Percentiles rank a stretch among this genome's conserved stretches.
Conservation (phyloP, 2,113 vertebrate genomes). For the Loxodonta africana region DNA sequence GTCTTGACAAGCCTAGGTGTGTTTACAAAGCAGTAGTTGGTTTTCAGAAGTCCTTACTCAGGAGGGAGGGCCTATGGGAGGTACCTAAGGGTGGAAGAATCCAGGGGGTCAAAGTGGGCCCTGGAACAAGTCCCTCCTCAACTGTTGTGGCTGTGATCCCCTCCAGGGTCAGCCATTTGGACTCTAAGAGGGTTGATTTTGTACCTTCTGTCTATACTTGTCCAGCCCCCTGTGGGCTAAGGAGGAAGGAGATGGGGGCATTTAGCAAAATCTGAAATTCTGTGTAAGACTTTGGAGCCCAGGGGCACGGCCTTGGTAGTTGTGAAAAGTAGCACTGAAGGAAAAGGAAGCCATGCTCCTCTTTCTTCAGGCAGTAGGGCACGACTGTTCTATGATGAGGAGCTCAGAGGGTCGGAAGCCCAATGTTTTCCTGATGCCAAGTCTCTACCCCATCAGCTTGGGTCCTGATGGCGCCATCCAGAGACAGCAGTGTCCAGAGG, state of each 20-base stretch:
- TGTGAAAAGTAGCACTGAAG: too few relatives aligned
- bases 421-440: accelerated
- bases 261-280: neutral
- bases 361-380: accelerated
- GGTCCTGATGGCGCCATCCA: too few relatives aligned
- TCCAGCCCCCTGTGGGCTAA: accelerated
- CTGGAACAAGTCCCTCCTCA: accelerated
- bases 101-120: neutral
- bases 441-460: accelerated
- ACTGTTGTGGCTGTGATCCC: neutral
- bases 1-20: neutral
- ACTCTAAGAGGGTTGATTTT: neutral
- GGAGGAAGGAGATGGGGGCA: accelerated
- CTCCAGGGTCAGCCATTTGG: accelerated
- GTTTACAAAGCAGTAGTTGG: accelerated
- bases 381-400: too few relatives aligned
- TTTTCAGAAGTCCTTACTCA: neutral
- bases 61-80: accelerated
- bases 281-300: neutral
- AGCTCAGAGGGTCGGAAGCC: too few relatives aligned
- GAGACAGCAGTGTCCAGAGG: neutral
- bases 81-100: accelerated
- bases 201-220: neutral
- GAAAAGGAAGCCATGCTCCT: neutral
- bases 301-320: accelerated